Conservation (phyloP, 1,140 invertebrate species). For the Hypsibius dujardini region DNA sequence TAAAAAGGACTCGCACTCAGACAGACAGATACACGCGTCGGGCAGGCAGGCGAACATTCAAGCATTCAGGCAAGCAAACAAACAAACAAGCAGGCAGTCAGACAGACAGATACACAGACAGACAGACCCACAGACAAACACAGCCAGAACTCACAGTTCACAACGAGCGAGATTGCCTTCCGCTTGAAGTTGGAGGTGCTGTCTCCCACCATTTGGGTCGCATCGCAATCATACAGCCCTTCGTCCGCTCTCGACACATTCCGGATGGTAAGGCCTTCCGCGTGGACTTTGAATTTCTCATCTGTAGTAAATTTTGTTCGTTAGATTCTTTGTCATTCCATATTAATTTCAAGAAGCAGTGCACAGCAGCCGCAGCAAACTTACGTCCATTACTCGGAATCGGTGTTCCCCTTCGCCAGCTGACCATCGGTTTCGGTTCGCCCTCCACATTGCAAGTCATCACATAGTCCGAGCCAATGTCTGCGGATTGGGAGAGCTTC, state of each 20-base stretch:
- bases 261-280: slow-evolving; percentile 36
- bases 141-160: slow-evolving; percentile 36
- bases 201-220: slow-evolving; percentile 34
- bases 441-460: slow-evolving; percentile 37
- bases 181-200: slow-evolving; percentile 34
- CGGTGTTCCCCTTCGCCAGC: slow-evolving; percentile 26
- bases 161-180: slow-evolving; percentile 35
- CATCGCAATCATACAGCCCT: slow-evolving; percentile 39
- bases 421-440: slow-evolving; percentile 36
- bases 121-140: too few relatives aligned
- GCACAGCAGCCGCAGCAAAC: neutral
- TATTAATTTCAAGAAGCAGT: neutral
- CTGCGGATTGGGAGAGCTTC: slow-evolving; percentile 32
- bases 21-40: too few relatives aligned
- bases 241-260: slow-evolving; percentile 37
- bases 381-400: neutral
- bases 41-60: neutral
- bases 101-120: too few relatives aligned
- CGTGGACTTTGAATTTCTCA: slow-evolving; percentile 31
- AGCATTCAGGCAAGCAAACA: neutral
- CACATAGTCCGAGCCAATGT: slow-evolving; percentile 34
- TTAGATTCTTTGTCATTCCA: neutral
- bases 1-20: neutral
- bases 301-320: slow-evolving; percentile 23
- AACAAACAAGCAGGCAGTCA: too few relatives aligned